Base-by-base conservation (phyloP, 2,113 vertebrate genomes). In the Anhinga anhinga region DNA sequence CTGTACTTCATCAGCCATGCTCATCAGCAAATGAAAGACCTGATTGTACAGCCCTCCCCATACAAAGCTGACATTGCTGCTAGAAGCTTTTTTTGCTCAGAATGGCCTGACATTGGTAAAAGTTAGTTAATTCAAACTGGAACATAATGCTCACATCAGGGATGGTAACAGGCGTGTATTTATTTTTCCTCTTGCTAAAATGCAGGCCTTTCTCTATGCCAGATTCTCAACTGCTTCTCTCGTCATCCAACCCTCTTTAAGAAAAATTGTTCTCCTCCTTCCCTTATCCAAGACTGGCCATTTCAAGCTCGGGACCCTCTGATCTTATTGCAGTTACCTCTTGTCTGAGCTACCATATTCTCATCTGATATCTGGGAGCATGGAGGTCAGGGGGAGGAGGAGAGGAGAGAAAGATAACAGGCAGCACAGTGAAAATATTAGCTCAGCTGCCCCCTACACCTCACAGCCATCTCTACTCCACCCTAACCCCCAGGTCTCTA, bases 21-120 rank as follows among this genome's bases (percentile, higher is more conserved):
- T 88, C 91, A 93, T 91, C 87, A 90, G 82, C 93, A 95, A 92
- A 89, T 94, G 94, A 95, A 97, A 94, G 96, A 91, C 80, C 53
- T 72, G 93, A 95, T 95, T 96, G 91, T 94, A 82, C 84, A 91
- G 50, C 66, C 80, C 61, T 78, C 61, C 32, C 49, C 2, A 2
- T 42, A 81, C 67, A 65, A 92, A 93, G 70, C 73, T 82, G 69
- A 88, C 77, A 62, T n/a, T 93, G 74, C 95, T 47, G 26, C 55
- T 89, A 50, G 26, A 82, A 86, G 52, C 17, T 2, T 21, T 90
- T 71, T 65, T 79, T 62, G 5, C 45, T 83, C 8, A 1, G 90
- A 86, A 62, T 47, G 91, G 81, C 34, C 67, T 88, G 74, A 69
- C 38, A 52, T 18, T 29, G 49, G 47, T 77, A 69, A 74, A 87